These are phyloP conservation scores for Melanotaenia boesemani DNA, from an alignment of 2,797 vertebrate species.

Conservation along the genomic window DNA sequence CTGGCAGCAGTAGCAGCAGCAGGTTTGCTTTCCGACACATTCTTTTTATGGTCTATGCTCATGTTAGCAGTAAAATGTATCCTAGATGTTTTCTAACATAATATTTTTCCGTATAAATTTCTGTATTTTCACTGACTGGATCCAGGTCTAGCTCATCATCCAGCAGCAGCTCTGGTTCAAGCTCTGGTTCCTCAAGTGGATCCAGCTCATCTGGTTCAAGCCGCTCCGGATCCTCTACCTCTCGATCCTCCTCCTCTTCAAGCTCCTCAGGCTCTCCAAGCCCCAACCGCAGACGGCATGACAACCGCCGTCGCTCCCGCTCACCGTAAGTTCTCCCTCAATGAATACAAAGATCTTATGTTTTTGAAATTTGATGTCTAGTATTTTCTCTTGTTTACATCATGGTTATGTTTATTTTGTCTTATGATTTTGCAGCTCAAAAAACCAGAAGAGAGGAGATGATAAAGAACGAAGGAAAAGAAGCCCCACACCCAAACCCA, in stretches of 20 bases:
- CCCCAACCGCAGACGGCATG: constrained; percentile 91
- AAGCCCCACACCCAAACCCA: constrained; percentile 94
- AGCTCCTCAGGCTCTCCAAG: constrained; percentile 94
- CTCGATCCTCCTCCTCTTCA: constrained; percentile 94
- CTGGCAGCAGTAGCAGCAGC: constrained; percentile 95
- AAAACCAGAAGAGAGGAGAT: constrained; percentile 93
- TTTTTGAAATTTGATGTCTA: neutral
- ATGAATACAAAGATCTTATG: neutral
- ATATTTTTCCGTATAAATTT: too few species aligned
- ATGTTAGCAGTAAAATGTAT: neutral
- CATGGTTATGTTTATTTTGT: neutral
- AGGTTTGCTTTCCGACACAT: constrained; percentile 76
- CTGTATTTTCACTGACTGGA: constrained; percentile 5
- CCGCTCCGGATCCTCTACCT: constrained; percentile 93
- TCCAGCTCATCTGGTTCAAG: constrained; percentile 96
- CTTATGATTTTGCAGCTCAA: constrained; percentile 83
- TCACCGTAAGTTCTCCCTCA: constrained; percentile 86
- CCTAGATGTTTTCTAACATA: neutral
- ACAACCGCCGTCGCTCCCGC: constrained; percentile 93
- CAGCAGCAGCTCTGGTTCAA: constrained; percentile 95
- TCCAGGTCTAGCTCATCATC: constrained; percentile 93
- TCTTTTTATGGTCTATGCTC: neutral
- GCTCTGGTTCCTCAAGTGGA: constrained; percentile 95
- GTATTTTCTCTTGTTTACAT: neutral
- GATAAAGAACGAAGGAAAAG: constrained; percentile 94